Conservation (phyloP, 2,797 vertebrate species). For the Molossus molossus region DNA sequence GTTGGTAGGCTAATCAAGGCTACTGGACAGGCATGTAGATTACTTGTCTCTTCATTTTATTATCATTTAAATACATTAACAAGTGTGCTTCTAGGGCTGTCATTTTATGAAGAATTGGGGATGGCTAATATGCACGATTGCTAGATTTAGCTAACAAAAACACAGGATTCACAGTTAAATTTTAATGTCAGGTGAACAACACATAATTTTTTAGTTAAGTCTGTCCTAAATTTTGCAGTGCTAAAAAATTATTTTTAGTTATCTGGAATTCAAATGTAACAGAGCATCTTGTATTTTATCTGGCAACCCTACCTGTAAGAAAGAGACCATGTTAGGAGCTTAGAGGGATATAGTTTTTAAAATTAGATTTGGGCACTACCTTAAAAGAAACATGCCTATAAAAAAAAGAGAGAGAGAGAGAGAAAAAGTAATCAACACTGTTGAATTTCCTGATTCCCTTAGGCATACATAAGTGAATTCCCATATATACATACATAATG, state of each 20-base stretch:
- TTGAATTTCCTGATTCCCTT: not conserved
- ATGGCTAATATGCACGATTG: not conserved
- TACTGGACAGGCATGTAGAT: constrained; percentile 7
- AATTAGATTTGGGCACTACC: not conserved
- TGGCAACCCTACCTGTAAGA: not conserved
- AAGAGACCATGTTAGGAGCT: not conserved
- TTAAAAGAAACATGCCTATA: not conserved
- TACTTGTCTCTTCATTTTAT: constrained; percentile 43
- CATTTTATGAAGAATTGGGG: constrained; percentile 31
- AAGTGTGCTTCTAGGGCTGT: constrained; percentile 10
- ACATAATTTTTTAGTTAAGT: not conserved
- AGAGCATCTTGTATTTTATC: not conserved
- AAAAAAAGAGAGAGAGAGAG: not conserved
- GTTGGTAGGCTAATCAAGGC: not conserved
- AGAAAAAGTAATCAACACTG: not conserved
- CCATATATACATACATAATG: not conserved
- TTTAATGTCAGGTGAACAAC: constrained; percentile 35
- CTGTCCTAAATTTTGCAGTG: not conserved
- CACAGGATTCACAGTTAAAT: not conserved
- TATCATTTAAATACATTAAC: constrained; percentile 38
- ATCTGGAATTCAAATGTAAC: constrained; percentile 47
- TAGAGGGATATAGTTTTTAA: not conserved
- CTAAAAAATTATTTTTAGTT: constrained; percentile 46
- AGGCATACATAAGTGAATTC: not conserved
- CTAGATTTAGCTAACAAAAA: constrained; percentile 50